Evolutionary conservation across 2,797 vertebrate species (phyloP), one percentile per base, ranked within the genome.

Genomic region (Pyrrhura leucotis): DNA sequence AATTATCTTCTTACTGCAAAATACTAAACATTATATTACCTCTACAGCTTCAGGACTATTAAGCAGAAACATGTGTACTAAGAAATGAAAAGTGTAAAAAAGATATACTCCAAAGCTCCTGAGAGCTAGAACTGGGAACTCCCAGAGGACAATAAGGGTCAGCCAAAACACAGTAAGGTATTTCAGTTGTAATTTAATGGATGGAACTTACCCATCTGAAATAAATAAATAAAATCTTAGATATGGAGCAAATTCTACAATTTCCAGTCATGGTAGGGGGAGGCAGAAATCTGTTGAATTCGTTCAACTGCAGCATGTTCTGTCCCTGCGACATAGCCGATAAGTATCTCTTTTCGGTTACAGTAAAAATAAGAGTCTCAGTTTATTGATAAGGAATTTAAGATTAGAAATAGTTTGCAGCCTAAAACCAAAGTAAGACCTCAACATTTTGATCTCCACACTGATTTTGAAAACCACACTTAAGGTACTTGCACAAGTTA

Each of bases 31-130:
- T 44, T 89, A 42, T 82, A 91, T 69, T 72, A 48, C 15, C n/a
- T 63, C 88, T 85, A 69, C 39, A 84, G 51, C 75, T 89, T 92
- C 45, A 88, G 63, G 58, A 90, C 95, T 72, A 94, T 39, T 78
- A 90, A 86, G 85, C 62, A 90, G 75, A 92, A 94, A 61, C 47
- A 74, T 16, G 35, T 47, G 47, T 50, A 82, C n/a, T 47, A 77
- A 72, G 74, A 91, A 93, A 92, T 5, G 12, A 65, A 61, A 91
- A 89, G 53, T 29, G n/a, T 19, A 89, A 86, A 94, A 71, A 54
- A 65, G 59, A 84, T 61, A 51, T 51, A 72, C 31, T 26, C 22
- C 74, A 77, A 73, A 89, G 35, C 56, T 95, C n/a, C 31, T 44
- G 51, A 80, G 71, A 94, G 51, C 6, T 9, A 87, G 28, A 90